Conservation (phyloP, 2,113 vertebrate species). For the Oncorhynchus kisutch region DNA sequence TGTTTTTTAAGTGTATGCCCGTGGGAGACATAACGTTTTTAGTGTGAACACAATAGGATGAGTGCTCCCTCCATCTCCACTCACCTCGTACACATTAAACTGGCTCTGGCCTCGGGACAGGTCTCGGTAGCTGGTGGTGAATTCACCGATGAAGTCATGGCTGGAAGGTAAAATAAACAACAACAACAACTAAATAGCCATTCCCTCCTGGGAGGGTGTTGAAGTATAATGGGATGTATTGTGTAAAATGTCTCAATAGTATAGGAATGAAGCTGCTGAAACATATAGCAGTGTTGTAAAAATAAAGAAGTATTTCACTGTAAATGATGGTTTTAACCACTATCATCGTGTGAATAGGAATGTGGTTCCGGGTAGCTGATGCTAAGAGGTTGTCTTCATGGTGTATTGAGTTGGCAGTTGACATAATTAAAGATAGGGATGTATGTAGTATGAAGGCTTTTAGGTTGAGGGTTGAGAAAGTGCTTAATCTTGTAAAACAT, state of each 20-base stretch:
- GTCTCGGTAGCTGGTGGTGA: conserved; percentile 91
- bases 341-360: no score
- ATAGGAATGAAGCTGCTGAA: neutral
- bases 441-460: no score
- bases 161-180: conserved; percentile 62
- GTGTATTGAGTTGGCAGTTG: no score
- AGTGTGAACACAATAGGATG: neutral
- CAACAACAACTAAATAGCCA: neutral
- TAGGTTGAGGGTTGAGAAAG: no score
- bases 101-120: conserved; percentile 86
- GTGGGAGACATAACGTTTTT: no score
- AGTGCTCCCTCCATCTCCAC: conserved; percentile 25
- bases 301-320: neutral
- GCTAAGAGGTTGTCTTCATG: no score
- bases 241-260: neutral
- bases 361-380: no score
- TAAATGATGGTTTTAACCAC: no score
- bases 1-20: no score
- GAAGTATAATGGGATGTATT: neutral
- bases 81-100: conserved; percentile 89
- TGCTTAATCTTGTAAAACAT: neutral
- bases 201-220: neutral
- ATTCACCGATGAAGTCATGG: conserved; percentile 96
- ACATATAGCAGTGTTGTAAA: no score
- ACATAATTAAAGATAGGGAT: no score